Percentiles rank a stretch among this genome's conserved stretches.
Evolutionary conservation across 2,888 invertebrate species (phyloP).

Genomic region (Pollenia griseotomentosa): DNA sequence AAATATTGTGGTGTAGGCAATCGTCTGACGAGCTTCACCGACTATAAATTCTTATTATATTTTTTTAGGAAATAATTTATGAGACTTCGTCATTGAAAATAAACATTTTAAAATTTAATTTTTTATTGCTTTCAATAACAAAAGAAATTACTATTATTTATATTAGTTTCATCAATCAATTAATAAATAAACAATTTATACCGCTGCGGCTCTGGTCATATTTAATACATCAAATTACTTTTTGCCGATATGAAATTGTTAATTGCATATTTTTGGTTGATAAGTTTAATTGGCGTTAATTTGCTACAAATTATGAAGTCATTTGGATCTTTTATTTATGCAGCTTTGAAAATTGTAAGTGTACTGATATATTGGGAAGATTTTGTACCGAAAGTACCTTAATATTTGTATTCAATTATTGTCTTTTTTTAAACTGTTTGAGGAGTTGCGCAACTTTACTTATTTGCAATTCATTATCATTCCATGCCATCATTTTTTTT

Average conservation of each 20-base stretch:
- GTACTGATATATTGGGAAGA: background rate
- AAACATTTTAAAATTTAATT: too few relatives aligned
- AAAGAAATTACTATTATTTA: too few relatives aligned
- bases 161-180: background rate
- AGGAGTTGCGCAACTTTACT: constrained; percentile 39
- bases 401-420: background rate
- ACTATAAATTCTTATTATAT: too few relatives aligned
- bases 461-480: constrained; percentile 55
- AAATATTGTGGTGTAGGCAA: too few relatives aligned
- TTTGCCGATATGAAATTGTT: constrained; percentile 3
- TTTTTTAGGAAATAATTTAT: too few relatives aligned
- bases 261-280: constrained; percentile 16
- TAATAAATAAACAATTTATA: background rate
- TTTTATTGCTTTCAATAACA: too few relatives aligned
- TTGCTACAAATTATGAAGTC: constrained; percentile 9
- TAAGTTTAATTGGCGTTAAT: background rate
- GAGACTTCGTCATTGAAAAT: too few relatives aligned
- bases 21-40: too few relatives aligned
- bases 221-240: background rate
- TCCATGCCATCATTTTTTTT: constrained; percentile 35
- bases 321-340: background rate
- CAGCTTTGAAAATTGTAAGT: background rate
- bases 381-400: background rate
- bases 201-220: background rate
- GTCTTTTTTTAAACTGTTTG: background rate